These are phyloP conservation scores for Drosophila watanabei DNA, from an alignment of 1,140 invertebrate genomes.

Conservation along the genomic window DNA sequence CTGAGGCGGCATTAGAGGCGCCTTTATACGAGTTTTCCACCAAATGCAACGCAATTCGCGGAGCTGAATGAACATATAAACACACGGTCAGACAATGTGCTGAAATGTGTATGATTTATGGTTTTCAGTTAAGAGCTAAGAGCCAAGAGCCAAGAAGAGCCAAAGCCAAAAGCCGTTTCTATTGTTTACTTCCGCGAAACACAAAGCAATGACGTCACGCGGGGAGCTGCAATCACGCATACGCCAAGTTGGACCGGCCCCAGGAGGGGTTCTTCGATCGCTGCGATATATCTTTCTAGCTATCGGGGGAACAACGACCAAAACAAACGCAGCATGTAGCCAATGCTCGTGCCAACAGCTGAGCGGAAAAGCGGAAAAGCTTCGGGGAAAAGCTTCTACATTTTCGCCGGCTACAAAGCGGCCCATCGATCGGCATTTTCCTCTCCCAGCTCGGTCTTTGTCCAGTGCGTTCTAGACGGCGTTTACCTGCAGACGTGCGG, in stretches of 20 bases:
- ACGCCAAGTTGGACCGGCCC: slow-evolving; percentile 56
- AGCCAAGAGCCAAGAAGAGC: slow-evolving; percentile 28
- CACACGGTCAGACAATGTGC: slow-evolving; percentile 53
- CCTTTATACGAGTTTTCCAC: slow-evolving; percentile 6
- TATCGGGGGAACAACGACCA: slow-evolving; percentile 31
- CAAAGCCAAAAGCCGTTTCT: slow-evolving; percentile 10
- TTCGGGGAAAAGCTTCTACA: slow-evolving; percentile 47
- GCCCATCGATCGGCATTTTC: slow-evolving; percentile 26
- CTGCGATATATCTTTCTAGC: slow-evolving; percentile 1
- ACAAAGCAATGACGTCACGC: slow-evolving; percentile 75
- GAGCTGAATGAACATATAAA: slow-evolving; percentile 60
- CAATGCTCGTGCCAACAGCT: slow-evolving; percentile 61
- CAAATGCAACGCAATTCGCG: slow-evolving; percentile 70
- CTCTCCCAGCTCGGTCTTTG: slow-evolving; percentile 53
- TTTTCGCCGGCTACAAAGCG: slow-evolving; percentile 53
- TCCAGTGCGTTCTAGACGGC: slow-evolving; percentile 68
- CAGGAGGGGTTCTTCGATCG: slow-evolving; percentile 24
- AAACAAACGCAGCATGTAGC: slow-evolving; percentile 73
- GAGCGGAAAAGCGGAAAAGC: slow-evolving; percentile 72
- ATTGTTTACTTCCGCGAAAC: slow-evolving; percentile 79
- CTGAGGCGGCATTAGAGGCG: slow-evolving; percentile 28
- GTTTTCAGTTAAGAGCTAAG: slow-evolving; percentile 47
- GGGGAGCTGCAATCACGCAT: slow-evolving; percentile 60
- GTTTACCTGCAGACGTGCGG: slow-evolving; percentile 62
- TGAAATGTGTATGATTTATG: slow-evolving; percentile 77